Evolutionary conservation across 37 sponge, comb jelly and placozoan genomes (phyloP).

Genomic region (Halisarca cf. caerulea): DNA sequence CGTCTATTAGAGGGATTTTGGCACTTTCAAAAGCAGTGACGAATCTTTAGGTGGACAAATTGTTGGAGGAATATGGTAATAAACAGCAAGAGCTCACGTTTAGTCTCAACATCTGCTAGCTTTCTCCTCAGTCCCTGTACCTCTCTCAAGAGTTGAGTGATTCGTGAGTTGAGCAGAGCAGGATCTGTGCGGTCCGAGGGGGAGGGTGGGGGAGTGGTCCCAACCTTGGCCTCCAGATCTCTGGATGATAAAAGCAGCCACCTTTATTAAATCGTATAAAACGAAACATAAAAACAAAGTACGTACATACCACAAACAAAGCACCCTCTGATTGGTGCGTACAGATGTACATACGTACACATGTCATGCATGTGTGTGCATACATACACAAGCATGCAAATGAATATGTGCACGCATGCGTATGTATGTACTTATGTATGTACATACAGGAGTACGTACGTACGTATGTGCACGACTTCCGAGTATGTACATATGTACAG

Average conservation of each 20-base stretch:
- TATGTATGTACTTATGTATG: neutral
- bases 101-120: conserved; percentile 60
- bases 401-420: neutral
- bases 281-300: neutral
- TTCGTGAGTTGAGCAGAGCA: conserved; percentile 69
- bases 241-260: conserved; percentile 29
- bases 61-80: too few species aligned
- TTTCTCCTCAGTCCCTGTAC: conserved; percentile 73
- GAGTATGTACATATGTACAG: neutral
- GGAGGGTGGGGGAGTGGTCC: conserved; percentile 93
- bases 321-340: too few species aligned
- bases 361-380: neutral
- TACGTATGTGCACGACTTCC: neutral
- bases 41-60: too few species aligned
- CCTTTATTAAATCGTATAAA: too few species aligned
- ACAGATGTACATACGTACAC: neutral
- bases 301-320: too few species aligned
- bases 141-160: conserved; percentile 77
- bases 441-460: neutral
- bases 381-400: neutral
- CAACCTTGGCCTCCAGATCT: conserved; percentile 76
- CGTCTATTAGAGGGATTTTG: too few species aligned
- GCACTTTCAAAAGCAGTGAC: too few species aligned
- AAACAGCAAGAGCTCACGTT: conserved; percentile 44
- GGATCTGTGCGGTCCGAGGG: conserved; percentile 74